These are phyloP conservation scores for Zalophus californianus DNA, from an alignment of 2,797 vertebrate genomes.

Conservation along the genomic window DNA sequence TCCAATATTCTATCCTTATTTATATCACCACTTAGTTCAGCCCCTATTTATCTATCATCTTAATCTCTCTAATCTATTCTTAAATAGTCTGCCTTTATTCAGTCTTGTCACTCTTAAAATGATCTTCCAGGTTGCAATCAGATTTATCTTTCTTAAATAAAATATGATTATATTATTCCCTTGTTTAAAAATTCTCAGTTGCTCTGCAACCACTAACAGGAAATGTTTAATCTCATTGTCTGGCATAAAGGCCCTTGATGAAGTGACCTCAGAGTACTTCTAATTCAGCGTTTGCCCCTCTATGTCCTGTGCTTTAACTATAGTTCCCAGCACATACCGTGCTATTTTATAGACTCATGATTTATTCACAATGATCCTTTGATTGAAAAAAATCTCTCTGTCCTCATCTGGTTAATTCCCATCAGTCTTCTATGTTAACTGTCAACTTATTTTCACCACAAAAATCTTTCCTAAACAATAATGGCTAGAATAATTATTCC, in stretches of 20 bases:
- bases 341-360: not conserved
- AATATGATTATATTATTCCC: not conserved
- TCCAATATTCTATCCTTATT: not conserved
- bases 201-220: not conserved
- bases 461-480: not conserved
- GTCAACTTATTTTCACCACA: not conserved
- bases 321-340: not conserved
- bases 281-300: not conserved
- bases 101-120: not conserved
- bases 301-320: not conserved
- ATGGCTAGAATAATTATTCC: not conserved
- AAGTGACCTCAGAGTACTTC: not conserved
- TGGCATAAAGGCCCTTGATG: not conserved
- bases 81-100: not conserved
- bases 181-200: constrained; percentile 55
- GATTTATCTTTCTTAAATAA: constrained; percentile 51
- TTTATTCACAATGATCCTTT: constrained; percentile 11
- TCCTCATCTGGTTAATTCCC: not conserved
- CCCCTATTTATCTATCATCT: not conserved
- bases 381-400: not conserved
- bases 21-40: not conserved
- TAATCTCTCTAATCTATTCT: not conserved
- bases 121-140: not conserved
- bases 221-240: constrained; percentile 1
- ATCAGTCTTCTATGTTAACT: not conserved